Evolutionary conservation across 1,140 invertebrate species (phyloP).

Genomic region (Tetramorium simillimum): DNA sequence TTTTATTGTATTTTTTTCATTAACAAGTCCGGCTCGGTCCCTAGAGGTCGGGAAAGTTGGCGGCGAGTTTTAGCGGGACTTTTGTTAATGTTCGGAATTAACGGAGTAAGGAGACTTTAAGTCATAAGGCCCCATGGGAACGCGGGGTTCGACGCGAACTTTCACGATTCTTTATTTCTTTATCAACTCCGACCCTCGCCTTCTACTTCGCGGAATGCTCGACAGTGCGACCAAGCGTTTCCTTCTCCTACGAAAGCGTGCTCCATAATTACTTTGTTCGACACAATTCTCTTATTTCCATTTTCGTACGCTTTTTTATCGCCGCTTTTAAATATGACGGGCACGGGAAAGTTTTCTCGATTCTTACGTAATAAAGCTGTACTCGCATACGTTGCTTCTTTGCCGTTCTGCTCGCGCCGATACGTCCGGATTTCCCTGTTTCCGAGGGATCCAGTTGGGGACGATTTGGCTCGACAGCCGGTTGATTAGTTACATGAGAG

Average conservation of each 20-base stretch:
- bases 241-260: slow-evolving; percentile 64
- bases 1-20: slow-evolving; percentile 85
- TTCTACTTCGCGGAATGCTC: slow-evolving; percentile 70
- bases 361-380: slow-evolving; percentile 11
- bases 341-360: background rate
- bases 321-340: slow-evolving; percentile 8
- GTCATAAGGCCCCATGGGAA: slow-evolving; percentile 84
- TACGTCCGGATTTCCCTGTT: slow-evolving; percentile 12
- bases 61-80: slow-evolving; percentile 84
- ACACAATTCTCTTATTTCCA: slow-evolving; percentile 75
- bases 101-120: slow-evolving; percentile 86
- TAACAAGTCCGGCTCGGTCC: slow-evolving; percentile 81
- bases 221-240: slow-evolving; percentile 71
- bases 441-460: slow-evolving; percentile 45
- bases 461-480: slow-evolving; percentile 77
- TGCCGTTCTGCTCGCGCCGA: background rate
- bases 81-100: slow-evolving; percentile 86
- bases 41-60: slow-evolving; percentile 79
- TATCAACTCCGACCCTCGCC: slow-evolving; percentile 82
- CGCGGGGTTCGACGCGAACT: slow-evolving; percentile 83
- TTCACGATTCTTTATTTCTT: slow-evolving; percentile 85
- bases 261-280: slow-evolving; percentile 77
- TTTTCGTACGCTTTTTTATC: slow-evolving; percentile 34
- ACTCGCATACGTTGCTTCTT: background rate
- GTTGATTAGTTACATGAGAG: slow-evolving; percentile 80